These are phyloP conservation scores for Ianthella basta DNA, from an alignment of 37 sponge, comb jelly and placozoan species.

Conservation along the genomic window DNA sequence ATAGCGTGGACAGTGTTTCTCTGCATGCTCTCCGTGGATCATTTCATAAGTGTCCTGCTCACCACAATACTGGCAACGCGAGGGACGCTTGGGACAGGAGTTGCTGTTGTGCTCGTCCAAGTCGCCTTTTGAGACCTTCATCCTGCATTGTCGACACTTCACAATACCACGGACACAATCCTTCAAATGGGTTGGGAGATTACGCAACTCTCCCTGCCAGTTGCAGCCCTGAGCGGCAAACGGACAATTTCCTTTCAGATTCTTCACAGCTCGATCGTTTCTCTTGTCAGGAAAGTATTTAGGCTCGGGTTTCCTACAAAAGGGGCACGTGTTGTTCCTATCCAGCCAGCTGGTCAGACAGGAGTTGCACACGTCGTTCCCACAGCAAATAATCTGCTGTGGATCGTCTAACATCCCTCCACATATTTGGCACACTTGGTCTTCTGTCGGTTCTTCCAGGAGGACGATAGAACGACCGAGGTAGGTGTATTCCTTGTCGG, in stretches of 20 bases:
- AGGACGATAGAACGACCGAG: slow-evolving; percentile 9
- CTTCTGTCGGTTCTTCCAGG: background rate
- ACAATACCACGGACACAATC: background rate
- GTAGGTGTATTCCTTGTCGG: background rate
- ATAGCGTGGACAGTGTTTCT: background rate
- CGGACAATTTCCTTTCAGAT: background rate
- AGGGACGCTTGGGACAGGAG: background rate
- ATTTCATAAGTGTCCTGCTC: slow-evolving; percentile 3
- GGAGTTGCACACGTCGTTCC: background rate
- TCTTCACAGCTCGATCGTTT: slow-evolving; percentile 20
- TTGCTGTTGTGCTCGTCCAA: slow-evolving; percentile 22
- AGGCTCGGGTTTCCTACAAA: background rate
- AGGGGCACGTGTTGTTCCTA: background rate
- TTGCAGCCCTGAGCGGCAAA: slow-evolving; percentile 26
- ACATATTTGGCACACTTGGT: slow-evolving; percentile 28
- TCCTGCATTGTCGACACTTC: background rate
- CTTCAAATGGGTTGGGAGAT: background rate
- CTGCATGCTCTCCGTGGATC: background rate
- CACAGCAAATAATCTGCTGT: slow-evolving; percentile 18
- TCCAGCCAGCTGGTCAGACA: slow-evolving; percentile 12
- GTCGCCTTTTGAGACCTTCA: background rate
- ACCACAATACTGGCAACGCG: slow-evolving; percentile 15
- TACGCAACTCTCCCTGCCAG: slow-evolving; percentile 21
- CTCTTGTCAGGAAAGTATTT: slow-evolving; percentile 18
- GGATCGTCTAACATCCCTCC: background rate